Base-by-base conservation (phyloP, 2,113 vertebrate genomes). In the Saccopteryx bilineata region DNA sequence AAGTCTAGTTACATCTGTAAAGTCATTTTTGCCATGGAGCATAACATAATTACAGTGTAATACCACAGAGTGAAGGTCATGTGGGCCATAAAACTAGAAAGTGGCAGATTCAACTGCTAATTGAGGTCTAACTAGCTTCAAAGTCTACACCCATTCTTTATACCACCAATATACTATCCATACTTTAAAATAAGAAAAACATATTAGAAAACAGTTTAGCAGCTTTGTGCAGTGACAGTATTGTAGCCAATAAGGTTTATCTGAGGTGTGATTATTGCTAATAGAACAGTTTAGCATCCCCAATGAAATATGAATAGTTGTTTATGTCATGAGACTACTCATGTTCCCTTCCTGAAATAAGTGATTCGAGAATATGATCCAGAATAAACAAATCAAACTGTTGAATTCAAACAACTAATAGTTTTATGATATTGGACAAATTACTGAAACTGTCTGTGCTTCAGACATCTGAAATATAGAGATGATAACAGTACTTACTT, bases 141-240 rank as follows among this genome's bases (percentile, higher is more conserved):
- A 72, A 84, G 28, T 71, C 81, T 75, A 9, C 60, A 71, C 50
- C 72, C n/a, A 75, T 78, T 91, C 24, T 24, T 78, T 72, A 94
- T 61, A 23, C 9, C 12, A 6, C 5, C 1, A 24, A 86, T 71
- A 65, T 5, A 80, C 10, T 75, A 39, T 52, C 56, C 69, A 58
- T 28, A 50, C 56, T 17, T 83, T 79, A 89, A 93, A 87, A 75
- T 82, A 91, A 74, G 83, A 68, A 93, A 93, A 96, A n/a, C 2
- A 3, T 69, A 23, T 74, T 72, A 82, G 58, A 82, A 85, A 87
- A 52, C 50, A 83, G 46, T 50, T 75, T 90, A 54, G 10, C 21
- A 65, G 39, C 39, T 39, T 39, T 39, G 39, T 39, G 39, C 39
- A 39, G 39, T 39, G 39, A 3, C 39, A 39, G 39, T 39, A 39